Evolutionary conservation across 2,888 invertebrate genomes (phyloP).

Genomic region (Pseudeuparius sepicola): DNA sequence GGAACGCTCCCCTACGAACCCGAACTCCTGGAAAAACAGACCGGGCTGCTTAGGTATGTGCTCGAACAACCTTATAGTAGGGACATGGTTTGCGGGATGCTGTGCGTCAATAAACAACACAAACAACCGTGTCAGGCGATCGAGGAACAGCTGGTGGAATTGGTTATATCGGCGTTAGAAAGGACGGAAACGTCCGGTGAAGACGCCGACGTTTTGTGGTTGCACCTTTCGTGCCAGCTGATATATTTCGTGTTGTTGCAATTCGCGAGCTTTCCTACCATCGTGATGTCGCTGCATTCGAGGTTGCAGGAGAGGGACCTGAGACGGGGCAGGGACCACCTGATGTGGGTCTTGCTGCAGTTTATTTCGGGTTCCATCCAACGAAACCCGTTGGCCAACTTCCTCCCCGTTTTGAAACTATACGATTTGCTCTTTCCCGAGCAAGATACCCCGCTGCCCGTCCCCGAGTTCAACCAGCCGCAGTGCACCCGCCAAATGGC

Average conservation of each 20-base stretch:
- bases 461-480: conserved; percentile 81
- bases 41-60: conserved; percentile 77
- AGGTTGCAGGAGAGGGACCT: conserved; percentile 47
- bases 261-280: conserved; percentile 86
- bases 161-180: conserved; percentile 88
- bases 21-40: conserved; percentile 81
- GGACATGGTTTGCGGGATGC: conserved; percentile 93
- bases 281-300: conserved; percentile 80
- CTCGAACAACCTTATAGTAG: conserved; percentile 90
- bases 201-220: conserved; percentile 76
- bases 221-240: conserved; percentile 86
- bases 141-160: conserved; percentile 86
- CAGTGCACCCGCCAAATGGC: conserved; percentile 87
- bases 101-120: conserved; percentile 86
- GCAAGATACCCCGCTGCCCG: conserved; percentile 76
- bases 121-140: conserved; percentile 62
- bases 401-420: conserved; percentile 79
- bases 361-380: conserved; percentile 96
- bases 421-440: conserved; percentile 91
- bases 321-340: conserved; percentile 84
- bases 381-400: conserved; percentile 82
- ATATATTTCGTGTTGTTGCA: conserved; percentile 93
- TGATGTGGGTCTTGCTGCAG: conserved; percentile 98
- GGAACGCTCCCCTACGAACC: conserved; percentile 80
- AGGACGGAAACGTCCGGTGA: conserved; percentile 61